phyloP scores from a whole-genome alignment of 2,797 vertebrate genomes.

The Thamnophis elegans region DNA sequence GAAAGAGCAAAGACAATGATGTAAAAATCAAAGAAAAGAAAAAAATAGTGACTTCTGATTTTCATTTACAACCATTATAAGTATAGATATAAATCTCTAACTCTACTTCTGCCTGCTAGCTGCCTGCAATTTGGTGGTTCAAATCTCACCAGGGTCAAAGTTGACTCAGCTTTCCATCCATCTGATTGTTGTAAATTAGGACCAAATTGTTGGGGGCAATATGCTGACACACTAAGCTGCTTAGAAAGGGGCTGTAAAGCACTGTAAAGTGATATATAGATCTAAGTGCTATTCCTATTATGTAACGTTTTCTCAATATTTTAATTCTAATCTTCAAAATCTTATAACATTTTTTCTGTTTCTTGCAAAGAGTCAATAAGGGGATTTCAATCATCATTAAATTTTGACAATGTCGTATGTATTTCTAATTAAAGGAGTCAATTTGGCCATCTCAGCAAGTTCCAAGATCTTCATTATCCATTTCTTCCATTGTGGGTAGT shows the following conservation, averaged over 20 bases:
- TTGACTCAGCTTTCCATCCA: too few species aligned
- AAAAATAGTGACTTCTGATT: background rate
- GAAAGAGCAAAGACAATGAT: background rate
- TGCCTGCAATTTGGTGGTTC: too few species aligned
- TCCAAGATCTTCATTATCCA: background rate
- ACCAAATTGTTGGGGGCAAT: too few species aligned
- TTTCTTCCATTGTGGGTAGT: background rate
- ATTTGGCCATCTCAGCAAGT: background rate
- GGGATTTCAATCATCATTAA: background rate
- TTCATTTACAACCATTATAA: background rate
- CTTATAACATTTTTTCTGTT: background rate
- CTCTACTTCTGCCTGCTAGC: background rate
- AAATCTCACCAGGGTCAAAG: too few species aligned
- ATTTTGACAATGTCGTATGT: background rate
- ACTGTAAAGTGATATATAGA: too few species aligned
- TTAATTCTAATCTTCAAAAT: background rate
- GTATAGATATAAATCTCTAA: background rate
- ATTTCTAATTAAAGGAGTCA: background rate
- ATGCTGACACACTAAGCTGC: too few species aligned
- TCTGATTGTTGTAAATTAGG: too few species aligned
- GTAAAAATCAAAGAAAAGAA: background rate
- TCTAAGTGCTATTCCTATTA: background rate
- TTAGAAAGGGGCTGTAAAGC: too few species aligned
- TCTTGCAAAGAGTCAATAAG: background rate
- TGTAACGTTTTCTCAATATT: background rate